A percentile compares a stretch with the other conserved stretches of the same genome.
phyloP scores from a whole-genome alignment of 1,140 invertebrate genomes.

The Melipona quadrifasciata region DNA sequence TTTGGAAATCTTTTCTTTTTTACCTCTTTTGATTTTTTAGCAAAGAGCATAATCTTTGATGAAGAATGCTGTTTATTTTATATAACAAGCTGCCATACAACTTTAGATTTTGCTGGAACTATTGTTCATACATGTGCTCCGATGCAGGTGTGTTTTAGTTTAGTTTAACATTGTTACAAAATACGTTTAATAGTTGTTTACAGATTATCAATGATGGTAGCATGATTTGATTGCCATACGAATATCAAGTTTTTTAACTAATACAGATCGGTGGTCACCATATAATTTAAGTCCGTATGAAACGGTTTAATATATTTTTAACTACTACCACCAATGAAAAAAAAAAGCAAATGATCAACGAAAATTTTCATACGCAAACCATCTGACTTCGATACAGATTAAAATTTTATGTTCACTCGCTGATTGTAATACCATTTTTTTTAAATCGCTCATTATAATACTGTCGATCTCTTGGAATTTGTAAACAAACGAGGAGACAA shows the following conservation, averaged over 20 bases:
- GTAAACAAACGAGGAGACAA: slow-evolving; percentile 7
- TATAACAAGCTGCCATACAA: slow-evolving; percentile 42
- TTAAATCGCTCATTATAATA: slow-evolving; percentile 13
- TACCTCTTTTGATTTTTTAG: slow-evolving; percentile 34
- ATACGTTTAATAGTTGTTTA: slow-evolving; percentile 52
- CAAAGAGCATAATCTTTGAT: slow-evolving; percentile 34
- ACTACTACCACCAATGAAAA: background rate
- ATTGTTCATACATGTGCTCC: slow-evolving; percentile 46
- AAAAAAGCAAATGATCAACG: slow-evolving; percentile 36
- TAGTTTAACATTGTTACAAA: slow-evolving; percentile 58
- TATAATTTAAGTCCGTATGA: slow-evolving; percentile 62
- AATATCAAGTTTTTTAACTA: slow-evolving; percentile 39
- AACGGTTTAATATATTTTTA: slow-evolving; percentile 61
- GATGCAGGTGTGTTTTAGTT: slow-evolving; percentile 58
- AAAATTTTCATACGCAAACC: slow-evolving; percentile 12
- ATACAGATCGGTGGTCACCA: background rate
- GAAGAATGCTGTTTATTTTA: slow-evolving; percentile 39
- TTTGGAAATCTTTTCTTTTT: slow-evolving; percentile 48
- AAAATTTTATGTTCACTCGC: slow-evolving; percentile 33
- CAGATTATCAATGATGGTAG: slow-evolving; percentile 44
- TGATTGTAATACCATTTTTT: slow-evolving; percentile 31
- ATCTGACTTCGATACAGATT: slow-evolving; percentile 20
- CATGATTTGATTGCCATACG: slow-evolving; percentile 33
- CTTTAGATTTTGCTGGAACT: slow-evolving; percentile 44
- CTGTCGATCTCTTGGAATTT: slow-evolving; percentile 37